Evolutionary conservation across 2,113 vertebrate species (phyloP).

Genomic region (Leucosticte australis): DNA sequence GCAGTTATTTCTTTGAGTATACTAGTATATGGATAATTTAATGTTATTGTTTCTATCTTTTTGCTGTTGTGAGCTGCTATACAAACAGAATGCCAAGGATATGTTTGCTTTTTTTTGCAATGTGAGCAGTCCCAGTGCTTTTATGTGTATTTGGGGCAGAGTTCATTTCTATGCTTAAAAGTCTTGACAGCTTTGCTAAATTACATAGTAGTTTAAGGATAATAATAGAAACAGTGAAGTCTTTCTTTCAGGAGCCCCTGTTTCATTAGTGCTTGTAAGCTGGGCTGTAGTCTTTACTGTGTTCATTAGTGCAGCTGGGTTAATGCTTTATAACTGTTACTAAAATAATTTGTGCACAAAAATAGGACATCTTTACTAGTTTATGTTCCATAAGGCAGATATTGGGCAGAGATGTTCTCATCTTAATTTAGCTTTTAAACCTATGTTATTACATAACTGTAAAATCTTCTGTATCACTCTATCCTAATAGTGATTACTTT

Average conservation of each 20-base stretch:
- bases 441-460: background rate
- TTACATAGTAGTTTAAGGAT: background rate
- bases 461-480: conserved; percentile 1
- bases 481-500: background rate
- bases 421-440: conserved; percentile 16
- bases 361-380: background rate
- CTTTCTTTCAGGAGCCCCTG: background rate
- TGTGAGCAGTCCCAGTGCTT: background rate
- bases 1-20: background rate
- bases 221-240: background rate
- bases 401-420: background rate
- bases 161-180: background rate
- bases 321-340: background rate
- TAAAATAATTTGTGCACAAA: background rate
- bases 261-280: background rate
- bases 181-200: background rate
- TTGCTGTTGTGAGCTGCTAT: background rate
- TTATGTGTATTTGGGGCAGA: background rate
- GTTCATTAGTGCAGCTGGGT: background rate
- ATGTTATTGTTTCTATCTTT: background rate
- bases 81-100: background rate
- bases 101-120: background rate
- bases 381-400: background rate
- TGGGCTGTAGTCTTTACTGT: background rate
- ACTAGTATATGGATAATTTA: background rate